Evolutionary conservation across 2,888 invertebrate genomes (phyloP), one percentile per base, ranked within the genome.

Genomic region (Leptinotarsa juncta): DNA sequence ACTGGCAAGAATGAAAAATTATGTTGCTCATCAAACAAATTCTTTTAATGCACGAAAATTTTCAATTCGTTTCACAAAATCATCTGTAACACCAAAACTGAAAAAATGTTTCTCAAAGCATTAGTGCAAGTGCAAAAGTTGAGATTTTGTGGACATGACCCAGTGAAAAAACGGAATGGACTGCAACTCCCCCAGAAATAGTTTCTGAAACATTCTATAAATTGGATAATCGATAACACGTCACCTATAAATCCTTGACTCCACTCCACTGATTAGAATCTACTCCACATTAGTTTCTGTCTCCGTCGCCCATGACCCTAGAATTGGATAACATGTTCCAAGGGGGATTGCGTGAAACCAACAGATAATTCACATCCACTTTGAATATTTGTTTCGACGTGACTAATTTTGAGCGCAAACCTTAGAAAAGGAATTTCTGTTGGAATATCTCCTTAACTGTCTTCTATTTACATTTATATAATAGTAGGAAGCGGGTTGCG

Each of bases 381-480:
- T 23, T 57, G 57, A 57, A 57, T 57, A 57, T 57, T 57, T 57
- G 57, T 23, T 23, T 14, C 23, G 4, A 23, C 23, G 14, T 23
- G 15, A 23, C 15, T 23, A 57, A 57, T 23, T 57, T 15, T 4
- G 2, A 15, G 57, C 57, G 15, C 20, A 23, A 23, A 57, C 26
- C 57, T 57, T 20, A n/a, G 14, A 14, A 20, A 7, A 57, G 20
- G 55, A 20, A 57, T 57, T 57, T 15, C 23, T 23, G 20, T 14
- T 14, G 57, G 26, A 57, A 20, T 18, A 57, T 23, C 23, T 1
- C 57, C 26, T 14, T 15, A 26, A 16, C 23, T 23, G 57, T 57
- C 57, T 57, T 57, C 14, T 57, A 57, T 57, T 57, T 57, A 57
- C 23, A 57, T 57, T 23, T 57, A 57, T 26, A 23, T 57, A 57